A percentile compares a stretch with the other conserved stretches of the same genome.
phyloP scores from a whole-genome alignment of 1,140 invertebrate genomes.

The Meloidogyne chitwoodi region DNA sequence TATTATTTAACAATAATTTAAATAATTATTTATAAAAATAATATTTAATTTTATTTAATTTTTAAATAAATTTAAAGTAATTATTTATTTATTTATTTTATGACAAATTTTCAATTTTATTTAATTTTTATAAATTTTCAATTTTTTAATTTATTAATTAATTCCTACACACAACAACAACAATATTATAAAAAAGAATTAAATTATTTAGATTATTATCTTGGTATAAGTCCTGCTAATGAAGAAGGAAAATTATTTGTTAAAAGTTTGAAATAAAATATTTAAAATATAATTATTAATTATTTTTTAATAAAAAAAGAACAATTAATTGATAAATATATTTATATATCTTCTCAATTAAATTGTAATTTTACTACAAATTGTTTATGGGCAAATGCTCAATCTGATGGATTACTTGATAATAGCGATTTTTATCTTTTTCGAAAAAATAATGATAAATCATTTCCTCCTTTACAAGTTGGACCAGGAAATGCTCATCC shows the following conservation, averaged over 20 bases:
- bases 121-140: not conserved
- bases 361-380: slow-evolving; percentile 38
- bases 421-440: slow-evolving; percentile 51
- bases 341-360: slow-evolving; percentile 28
- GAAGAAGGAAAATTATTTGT: slow-evolving; percentile 31
- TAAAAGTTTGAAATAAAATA: slow-evolving; percentile 19
- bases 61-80: too few species aligned
- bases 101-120: not conserved
- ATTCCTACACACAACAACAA: not conserved
- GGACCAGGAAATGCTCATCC: slow-evolving; percentile 41
- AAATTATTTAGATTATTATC: slow-evolving; percentile 38
- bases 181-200: slow-evolving; percentile 21
- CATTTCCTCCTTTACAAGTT: slow-evolving; percentile 44
- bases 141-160: not conserved
- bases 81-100: too few species aligned
- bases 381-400: slow-evolving; percentile 43
- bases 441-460: slow-evolving; percentile 36
- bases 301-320: not conserved
- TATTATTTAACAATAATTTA: too few species aligned
- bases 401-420: slow-evolving; percentile 35
- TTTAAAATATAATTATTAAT: not conserved
- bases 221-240: slow-evolving; percentile 39
- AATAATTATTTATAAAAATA: too few species aligned
- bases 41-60: too few species aligned
- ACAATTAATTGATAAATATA: slow-evolving; percentile 29